phyloP scores from a whole-genome alignment of 2,888 invertebrate species.

The Lepidocyrtinus sp. region DNA sequence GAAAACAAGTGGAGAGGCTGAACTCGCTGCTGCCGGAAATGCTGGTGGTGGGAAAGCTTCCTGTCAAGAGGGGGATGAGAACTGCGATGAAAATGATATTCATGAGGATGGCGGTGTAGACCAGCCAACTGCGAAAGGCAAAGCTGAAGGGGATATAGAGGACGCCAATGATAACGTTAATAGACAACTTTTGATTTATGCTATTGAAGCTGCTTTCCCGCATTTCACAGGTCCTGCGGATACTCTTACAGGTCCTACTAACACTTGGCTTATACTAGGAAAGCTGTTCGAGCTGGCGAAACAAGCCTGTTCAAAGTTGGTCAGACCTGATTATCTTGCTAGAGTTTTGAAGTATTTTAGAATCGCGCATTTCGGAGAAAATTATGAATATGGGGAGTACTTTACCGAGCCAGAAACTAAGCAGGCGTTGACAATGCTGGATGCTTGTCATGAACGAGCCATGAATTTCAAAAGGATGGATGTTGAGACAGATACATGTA shows the following conservation, averaged over 20 bases:
- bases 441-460: conserved; percentile 26
- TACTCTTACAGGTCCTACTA: conserved; percentile 21
- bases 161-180: conserved; percentile 43
- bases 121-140: conserved; percentile 4
- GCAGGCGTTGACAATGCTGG: conserved; percentile 23
- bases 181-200: conserved; percentile 23
- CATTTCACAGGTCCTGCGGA: conserved; percentile 21
- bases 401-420: conserved; percentile 39
- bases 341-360: conserved; percentile 47
- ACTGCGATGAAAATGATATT: background rate
- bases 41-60: background rate
- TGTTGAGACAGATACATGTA: conserved; percentile 35
- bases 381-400: conserved; percentile 43
- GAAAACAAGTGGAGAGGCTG: background rate
- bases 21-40: background rate
- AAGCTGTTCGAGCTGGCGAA: conserved; percentile 52
- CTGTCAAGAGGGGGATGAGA: background rate
- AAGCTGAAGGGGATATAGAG: conserved; percentile 36
- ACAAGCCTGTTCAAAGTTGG: conserved; percentile 31
- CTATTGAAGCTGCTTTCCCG: conserved; percentile 40
- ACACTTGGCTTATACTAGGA: conserved; percentile 36
- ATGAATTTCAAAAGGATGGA: conserved; percentile 16
- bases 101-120: too few species aligned
- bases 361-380: conserved; percentile 48
- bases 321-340: conserved; percentile 18